These are phyloP conservation scores for Hyppa rectilinea DNA, from an alignment of 2,888 invertebrate genomes.

Conservation along the genomic window DNA sequence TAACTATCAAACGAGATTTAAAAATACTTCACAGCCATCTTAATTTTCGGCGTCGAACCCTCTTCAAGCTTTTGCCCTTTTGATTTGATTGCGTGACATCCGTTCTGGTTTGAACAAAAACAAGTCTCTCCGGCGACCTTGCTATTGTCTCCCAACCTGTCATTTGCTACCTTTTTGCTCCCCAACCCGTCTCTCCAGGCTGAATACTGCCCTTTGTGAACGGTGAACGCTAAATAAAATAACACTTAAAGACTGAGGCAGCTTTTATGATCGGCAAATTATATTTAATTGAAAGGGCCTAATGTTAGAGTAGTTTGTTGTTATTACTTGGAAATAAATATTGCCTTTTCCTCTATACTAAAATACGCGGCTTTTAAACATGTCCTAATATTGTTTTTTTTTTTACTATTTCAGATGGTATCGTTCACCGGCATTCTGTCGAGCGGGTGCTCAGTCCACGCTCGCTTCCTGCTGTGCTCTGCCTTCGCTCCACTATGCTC, in stretches of 20 bases:
- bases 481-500: slow-evolving; percentile 98
- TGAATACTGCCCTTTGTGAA: slow-evolving; percentile 64
- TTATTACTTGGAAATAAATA: background rate
- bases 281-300: slow-evolving; percentile 18
- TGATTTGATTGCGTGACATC: slow-evolving; percentile 74
- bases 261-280: slow-evolving; percentile 34
- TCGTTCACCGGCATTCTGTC: slow-evolving; percentile 93
- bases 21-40: slow-evolving; percentile 24
- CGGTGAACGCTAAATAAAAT: slow-evolving; percentile 57
- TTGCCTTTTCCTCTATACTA: too few relatives aligned
- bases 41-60: slow-evolving; percentile 38
- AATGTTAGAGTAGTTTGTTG: slow-evolving; percentile 9
- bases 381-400: slow-evolving; percentile 69
- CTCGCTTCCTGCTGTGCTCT: slow-evolving; percentile 97
- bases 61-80: slow-evolving; percentile 44
- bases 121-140: slow-evolving; percentile 77
- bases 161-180: slow-evolving; percentile 66
- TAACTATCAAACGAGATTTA: slow-evolving; percentile 5
- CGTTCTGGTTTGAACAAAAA: slow-evolving; percentile 75
- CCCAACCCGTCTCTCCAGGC: slow-evolving; percentile 31
- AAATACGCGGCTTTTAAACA: background rate
- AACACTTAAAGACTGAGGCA: slow-evolving; percentile 23
- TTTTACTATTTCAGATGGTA: slow-evolving; percentile 91
- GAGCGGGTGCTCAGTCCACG: slow-evolving; percentile 95
- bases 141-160: slow-evolving; percentile 76